Percentiles rank a stretch among this genome's conserved stretches.
These are phyloP conservation scores for Phengaris alcon DNA, from an alignment of 2,888 invertebrate genomes.

Conservation along the genomic window DNA sequence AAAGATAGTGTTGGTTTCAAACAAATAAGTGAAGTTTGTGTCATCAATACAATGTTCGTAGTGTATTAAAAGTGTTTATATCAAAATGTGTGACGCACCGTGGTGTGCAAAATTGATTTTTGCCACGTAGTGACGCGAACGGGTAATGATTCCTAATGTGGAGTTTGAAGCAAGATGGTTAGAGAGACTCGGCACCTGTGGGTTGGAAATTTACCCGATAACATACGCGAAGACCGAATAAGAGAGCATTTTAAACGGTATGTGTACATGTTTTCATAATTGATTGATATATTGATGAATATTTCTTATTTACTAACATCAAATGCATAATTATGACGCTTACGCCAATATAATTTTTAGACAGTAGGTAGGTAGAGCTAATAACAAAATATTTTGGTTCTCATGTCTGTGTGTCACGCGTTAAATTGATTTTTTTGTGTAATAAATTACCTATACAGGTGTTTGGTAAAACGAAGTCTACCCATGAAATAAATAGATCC, in stretches of 20 bases:
- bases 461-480: too few relatives aligned
- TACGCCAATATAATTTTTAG: constrained; percentile 1
- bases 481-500: too few relatives aligned
- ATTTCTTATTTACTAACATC: too few relatives aligned
- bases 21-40: constrained; percentile 63
- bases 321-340: too few relatives aligned
- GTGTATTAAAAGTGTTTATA: constrained; percentile 65
- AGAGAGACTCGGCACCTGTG: constrained; percentile 99
- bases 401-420: too few relatives aligned
- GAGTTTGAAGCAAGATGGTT: constrained; percentile 99
- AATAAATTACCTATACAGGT: too few relatives aligned
- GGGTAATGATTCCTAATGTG: constrained; percentile 91
- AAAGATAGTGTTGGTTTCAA: constrained; percentile 68
- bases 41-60: constrained; percentile 64
- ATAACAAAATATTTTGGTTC: too few relatives aligned
- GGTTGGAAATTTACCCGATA: constrained; percentile 99
- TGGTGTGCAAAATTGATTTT: constrained; percentile 78
- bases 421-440: too few relatives aligned
- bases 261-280: constrained; percentile 45
- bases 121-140: constrained; percentile 81
- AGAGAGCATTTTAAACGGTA: constrained; percentile 99
- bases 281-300: not conserved
- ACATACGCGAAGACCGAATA: constrained; percentile 98
- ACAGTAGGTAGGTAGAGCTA: too few relatives aligned
- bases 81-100: constrained; percentile 76